Conservation (phyloP, 2,888 invertebrate genomes). For the Gastrophysa polygoni region DNA sequence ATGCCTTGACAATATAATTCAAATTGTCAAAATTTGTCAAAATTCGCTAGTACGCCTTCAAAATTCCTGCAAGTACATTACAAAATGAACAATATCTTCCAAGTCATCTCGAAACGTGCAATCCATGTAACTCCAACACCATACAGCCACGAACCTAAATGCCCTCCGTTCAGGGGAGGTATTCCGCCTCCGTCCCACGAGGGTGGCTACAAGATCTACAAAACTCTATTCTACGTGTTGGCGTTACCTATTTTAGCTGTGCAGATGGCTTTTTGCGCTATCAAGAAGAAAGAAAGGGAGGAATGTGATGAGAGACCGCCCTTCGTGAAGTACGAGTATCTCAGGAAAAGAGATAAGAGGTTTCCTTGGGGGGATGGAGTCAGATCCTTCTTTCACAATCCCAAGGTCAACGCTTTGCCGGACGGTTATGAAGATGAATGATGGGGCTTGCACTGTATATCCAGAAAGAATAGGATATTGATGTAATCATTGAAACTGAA, state of each 20-base stretch:
- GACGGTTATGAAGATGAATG: constrained; percentile 75
- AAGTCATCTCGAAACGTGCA: neutral
- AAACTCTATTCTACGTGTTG: constrained; percentile 73
- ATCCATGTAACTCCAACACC: neutral
- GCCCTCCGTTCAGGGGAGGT: neutral
- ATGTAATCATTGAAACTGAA: too few species aligned
- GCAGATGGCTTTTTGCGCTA: constrained; percentile 74
- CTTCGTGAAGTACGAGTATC: constrained; percentile 78
- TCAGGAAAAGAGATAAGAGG: constrained; percentile 78
- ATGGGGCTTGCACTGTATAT: neutral
- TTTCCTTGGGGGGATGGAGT: constrained; percentile 94
- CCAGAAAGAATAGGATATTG: too few species aligned
- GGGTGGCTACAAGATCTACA: constrained; percentile 77
- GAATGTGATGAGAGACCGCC: constrained; percentile 62
- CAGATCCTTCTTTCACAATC: constrained; percentile 85
- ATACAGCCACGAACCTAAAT: neutral
- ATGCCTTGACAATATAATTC: too few species aligned
- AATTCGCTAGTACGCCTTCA: too few species aligned
- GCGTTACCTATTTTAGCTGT: constrained; percentile 71
- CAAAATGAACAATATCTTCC: constrained; percentile 2
- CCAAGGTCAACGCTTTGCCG: constrained; percentile 76
- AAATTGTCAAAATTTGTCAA: too few species aligned
- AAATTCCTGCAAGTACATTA: constrained; percentile 1
- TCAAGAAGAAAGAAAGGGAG: constrained; percentile 61
- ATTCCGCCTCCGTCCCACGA: constrained; percentile 18